phyloP scores from a whole-genome alignment of 2,888 invertebrate species.

The Caenorhabditis auriculariae region DNA sequence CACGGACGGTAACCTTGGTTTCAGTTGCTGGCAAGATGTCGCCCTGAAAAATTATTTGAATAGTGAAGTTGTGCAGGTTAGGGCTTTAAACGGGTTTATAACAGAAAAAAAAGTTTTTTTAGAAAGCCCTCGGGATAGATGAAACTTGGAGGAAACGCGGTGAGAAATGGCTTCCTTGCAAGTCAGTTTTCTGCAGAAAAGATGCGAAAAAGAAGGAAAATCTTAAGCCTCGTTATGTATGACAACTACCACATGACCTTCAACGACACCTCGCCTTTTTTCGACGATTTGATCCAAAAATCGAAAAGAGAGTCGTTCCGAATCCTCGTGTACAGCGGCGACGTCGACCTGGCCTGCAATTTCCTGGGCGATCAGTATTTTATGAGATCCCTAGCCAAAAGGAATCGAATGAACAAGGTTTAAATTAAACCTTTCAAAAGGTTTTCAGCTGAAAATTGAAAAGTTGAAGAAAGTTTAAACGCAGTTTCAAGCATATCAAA shows the following conservation, averaged over 20 bases:
- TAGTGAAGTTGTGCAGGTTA: constrained; percentile 10
- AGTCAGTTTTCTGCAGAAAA: constrained; percentile 7
- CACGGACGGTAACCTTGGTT: no score
- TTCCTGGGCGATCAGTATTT: constrained; percentile 13
- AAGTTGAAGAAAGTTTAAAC: not conserved
- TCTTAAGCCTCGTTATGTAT: constrained; percentile 27
- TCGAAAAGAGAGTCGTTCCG: no score
- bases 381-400: constrained; percentile 3
- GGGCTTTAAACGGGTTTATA: not conserved
- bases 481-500: not conserved
- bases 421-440: not conserved
- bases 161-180: constrained; percentile 32
- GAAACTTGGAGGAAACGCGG: constrained; percentile 14
- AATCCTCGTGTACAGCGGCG: constrained; percentile 37
- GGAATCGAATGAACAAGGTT: constrained; percentile 7
- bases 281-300: constrained; percentile 17
- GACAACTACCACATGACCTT: constrained; percentile 31
- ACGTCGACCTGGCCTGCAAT: no score
- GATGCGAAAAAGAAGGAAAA: not conserved
- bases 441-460: not conserved
- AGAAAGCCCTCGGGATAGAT: constrained; percentile 24
- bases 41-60: constrained; percentile 10
- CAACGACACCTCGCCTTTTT: constrained; percentile 32
- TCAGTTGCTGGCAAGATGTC: constrained; percentile 9
- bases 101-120: not conserved